These are phyloP conservation scores for Leucophenga maculata DNA, from an alignment of 2,888 invertebrate genomes.

Conservation along the genomic window DNA sequence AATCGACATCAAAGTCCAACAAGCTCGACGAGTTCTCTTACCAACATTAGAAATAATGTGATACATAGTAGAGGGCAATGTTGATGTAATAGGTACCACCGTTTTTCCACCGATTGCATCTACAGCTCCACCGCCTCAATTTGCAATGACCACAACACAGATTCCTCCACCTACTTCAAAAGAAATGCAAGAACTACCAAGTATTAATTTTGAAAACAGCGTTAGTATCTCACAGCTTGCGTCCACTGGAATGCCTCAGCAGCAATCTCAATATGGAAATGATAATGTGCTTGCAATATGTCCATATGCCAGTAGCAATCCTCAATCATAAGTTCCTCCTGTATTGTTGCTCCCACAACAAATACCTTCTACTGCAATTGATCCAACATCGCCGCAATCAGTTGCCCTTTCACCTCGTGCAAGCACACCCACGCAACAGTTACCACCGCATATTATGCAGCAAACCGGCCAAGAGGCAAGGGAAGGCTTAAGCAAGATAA, in stretches of 20 bases:
- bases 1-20: constrained; percentile 52
- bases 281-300: neutral
- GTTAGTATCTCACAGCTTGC: too few species aligned
- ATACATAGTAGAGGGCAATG: constrained; percentile 40
- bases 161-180: constrained; percentile 29
- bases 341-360: constrained; percentile 41
- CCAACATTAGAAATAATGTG: constrained; percentile 16
- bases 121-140: constrained; percentile 13
- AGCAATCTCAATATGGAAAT: too few species aligned
- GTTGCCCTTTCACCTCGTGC: constrained; percentile 61
- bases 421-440: constrained; percentile 57
- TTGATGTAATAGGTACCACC: constrained; percentile 21
- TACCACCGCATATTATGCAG: constrained; percentile 63
- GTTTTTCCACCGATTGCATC: constrained; percentile 37
- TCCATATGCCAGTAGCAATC: constrained; percentile 1
- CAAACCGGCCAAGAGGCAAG: constrained; percentile 71
- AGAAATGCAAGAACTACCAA: neutral
- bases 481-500: constrained; percentile 72
- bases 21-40: constrained; percentile 29
- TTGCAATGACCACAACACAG: neutral
- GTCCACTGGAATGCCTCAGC: too few species aligned
- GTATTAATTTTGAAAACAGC: neutral
- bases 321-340: constrained; percentile 18
- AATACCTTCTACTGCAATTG: constrained; percentile 42
- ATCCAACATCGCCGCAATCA: constrained; percentile 48